Percentiles rank a stretch among this genome's conserved stretches.
These are phyloP conservation scores for Neuroscelio doddi DNA, from an alignment of 2,888 invertebrate species.

Conservation along the genomic window DNA sequence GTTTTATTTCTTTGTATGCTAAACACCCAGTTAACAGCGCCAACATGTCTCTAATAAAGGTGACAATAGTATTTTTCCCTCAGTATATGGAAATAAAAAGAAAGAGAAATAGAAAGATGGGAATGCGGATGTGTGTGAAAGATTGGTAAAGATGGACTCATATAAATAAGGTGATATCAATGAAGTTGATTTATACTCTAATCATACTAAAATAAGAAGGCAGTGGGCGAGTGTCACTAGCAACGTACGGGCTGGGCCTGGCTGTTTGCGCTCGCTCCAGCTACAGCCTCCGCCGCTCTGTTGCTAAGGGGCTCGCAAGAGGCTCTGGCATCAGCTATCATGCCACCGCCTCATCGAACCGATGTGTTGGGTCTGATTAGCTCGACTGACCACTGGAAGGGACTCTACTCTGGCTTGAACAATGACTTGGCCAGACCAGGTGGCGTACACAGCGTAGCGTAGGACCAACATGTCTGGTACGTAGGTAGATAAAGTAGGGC, in stretches of 20 bases:
- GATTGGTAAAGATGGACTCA: background rate
- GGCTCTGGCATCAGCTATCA: constrained; percentile 59
- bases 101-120: constrained; percentile 10
- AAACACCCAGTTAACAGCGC: no score
- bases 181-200: constrained; percentile 52
- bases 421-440: constrained; percentile 66
- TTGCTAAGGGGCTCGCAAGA: constrained; percentile 55
- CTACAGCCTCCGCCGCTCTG: constrained; percentile 69
- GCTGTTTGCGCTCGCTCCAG: constrained; percentile 70
- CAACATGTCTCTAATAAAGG: no score
- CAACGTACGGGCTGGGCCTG: constrained; percentile 71
- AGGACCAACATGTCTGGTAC: constrained; percentile 63
- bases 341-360: constrained; percentile 68
- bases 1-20: no score
- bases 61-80: constrained; percentile 20
- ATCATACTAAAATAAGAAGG: constrained; percentile 61
- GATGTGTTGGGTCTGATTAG: constrained; percentile 64
- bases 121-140: constrained; percentile 3
- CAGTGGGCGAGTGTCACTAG: constrained; percentile 70
- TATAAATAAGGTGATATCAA: constrained; percentile 34
- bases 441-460: constrained; percentile 58
- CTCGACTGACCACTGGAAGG: constrained; percentile 66
- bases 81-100: constrained; percentile 12
- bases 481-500: constrained; percentile 60
- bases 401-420: constrained; percentile 66